phyloP scores from a whole-genome alignment of 2,113 vertebrate species.

The Psephotus haematonotus region DNA sequence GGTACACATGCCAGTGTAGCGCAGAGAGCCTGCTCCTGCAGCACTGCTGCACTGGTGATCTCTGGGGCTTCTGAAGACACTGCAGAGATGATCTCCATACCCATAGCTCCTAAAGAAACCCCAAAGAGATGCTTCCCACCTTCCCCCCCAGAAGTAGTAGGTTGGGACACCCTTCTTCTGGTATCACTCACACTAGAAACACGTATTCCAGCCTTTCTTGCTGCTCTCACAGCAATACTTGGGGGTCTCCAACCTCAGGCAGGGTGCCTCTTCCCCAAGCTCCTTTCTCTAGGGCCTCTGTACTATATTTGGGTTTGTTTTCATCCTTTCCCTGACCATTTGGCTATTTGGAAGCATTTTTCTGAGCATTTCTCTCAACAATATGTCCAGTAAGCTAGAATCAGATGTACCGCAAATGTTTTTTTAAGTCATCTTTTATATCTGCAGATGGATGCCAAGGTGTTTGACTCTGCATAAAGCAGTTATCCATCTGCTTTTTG shows the following conservation, averaged over 20 bases:
- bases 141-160: not conserved
- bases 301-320: not conserved
- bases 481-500: not conserved
- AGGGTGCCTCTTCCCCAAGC: not conserved
- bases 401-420: not conserved
- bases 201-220: not conserved
- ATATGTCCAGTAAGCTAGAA: not conserved
- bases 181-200: not conserved
- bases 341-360: not conserved
- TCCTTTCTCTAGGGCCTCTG: not conserved
- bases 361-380: not conserved
- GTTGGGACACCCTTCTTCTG: not conserved
- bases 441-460: not conserved
- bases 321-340: not conserved
- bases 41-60: fast-evolving
- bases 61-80: not conserved
- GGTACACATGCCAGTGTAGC: fast-evolving
- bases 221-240: not conserved
- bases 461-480: not conserved
- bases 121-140: not conserved
- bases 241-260: not conserved
- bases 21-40: not conserved
- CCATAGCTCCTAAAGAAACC: not conserved
- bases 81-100: not conserved
- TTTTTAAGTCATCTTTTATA: constrained; percentile 3